Percentiles rank a stretch among this genome's conserved stretches.
These are phyloP conservation scores for Psophia crepitans DNA, from an alignment of 2,113 vertebrate species.

Conservation along the genomic window DNA sequence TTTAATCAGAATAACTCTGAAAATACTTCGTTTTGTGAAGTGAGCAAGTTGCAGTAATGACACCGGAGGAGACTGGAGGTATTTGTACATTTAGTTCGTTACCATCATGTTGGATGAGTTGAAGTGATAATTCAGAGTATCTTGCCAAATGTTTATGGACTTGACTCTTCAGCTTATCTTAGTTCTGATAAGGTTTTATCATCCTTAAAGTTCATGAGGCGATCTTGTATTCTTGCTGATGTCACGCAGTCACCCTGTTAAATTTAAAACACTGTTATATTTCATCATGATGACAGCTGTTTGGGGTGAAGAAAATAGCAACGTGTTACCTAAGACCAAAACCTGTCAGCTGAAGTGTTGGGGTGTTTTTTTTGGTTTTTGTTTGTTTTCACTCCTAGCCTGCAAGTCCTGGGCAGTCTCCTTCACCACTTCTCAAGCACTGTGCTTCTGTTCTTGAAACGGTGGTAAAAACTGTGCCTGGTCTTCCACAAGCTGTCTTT, in stretches of 20 bases:
- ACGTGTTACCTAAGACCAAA: neutral
- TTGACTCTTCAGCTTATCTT: neutral
- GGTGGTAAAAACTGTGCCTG: slow-evolving; percentile 87
- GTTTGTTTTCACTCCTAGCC: slow-evolving; percentile 68
- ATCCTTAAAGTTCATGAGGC: neutral
- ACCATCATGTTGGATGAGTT: neutral
- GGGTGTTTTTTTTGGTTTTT: neutral
- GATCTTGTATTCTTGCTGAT: neutral
- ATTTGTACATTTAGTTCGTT: neutral
- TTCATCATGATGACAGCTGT: neutral
- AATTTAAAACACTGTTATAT: neutral
- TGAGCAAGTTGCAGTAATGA: neutral
- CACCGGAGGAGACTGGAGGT: neutral
- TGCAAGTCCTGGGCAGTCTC: slow-evolving; percentile 79
- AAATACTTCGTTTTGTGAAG: neutral
- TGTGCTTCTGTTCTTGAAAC: slow-evolving; percentile 89
- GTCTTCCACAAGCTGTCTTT: slow-evolving; percentile 87
- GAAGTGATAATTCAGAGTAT: neutral
- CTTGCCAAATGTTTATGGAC: neutral
- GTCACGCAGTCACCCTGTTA: neutral
- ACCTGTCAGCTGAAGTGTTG: neutral
- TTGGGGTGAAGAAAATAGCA: neutral
- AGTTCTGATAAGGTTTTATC: neutral
- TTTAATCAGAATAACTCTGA: neutral
- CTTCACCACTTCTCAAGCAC: slow-evolving; percentile 83